Evolutionary conservation across 2,888 invertebrate genomes (phyloP), one percentile per base, ranked within the genome.

Genomic region (Polymixis flavicincta): DNA sequence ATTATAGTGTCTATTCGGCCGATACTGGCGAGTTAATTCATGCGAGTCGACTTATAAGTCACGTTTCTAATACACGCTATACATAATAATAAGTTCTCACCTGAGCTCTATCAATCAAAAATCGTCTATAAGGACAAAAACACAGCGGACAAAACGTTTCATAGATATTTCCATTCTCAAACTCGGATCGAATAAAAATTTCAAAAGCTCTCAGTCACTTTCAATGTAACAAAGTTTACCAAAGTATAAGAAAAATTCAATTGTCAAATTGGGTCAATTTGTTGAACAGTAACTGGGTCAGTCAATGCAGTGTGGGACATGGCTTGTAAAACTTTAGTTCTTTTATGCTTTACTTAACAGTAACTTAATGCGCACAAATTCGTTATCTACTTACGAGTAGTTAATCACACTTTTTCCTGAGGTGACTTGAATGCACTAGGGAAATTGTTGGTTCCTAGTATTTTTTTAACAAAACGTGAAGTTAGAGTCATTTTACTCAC

Each of bases 241-340:
- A 55, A 76, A 78, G 66, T 60, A 13, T 74, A 45, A 63, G 42
- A 57, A 70, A 82, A 84, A 82, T 80, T 77, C 70, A 72, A 80
- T 84, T 82, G 71, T 59, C 50, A 61, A 86, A 82, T 86, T 84
- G 65, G 84, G 85, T 86, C 86, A 86, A 74, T 75, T 84, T 61
- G 59, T n/a, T 42, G 8, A 74, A 75, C 59, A 32, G 79, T 25
- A 85, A 84, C 66, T 71, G 67, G 83, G 89, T 88, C 86, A 89
- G 86, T 83, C 86, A 88, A 80, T 85, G 86, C 88, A 83, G 87
- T 74, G 69, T 32, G 25, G 64, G 50, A 57, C 42, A 52, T 6
- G 17, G 54, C 25, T 60, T 25, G 60, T n/a, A 54, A 69, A 71
- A 76, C 65, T 81, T 68, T 28, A 50, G 42, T 14, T 59, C 66